Base-by-base conservation (phyloP, 1,140 invertebrate genomes). In the Drosophila suzukii region DNA sequence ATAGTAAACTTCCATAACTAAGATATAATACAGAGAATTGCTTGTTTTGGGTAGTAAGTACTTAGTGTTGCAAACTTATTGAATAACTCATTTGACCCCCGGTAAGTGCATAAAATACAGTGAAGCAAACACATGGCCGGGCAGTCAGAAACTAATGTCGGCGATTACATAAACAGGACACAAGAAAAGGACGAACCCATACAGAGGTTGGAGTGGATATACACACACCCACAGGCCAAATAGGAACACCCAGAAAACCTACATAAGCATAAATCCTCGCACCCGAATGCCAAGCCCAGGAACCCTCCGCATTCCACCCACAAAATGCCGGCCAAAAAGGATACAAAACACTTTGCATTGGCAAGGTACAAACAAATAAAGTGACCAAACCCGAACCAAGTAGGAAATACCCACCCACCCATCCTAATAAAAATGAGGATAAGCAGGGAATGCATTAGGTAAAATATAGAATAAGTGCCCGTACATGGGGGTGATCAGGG, bases 81-180 rank as follows among this genome's bases (percentile, higher is more conserved):
- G 4, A 17, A 12, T 17, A 36, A 63, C 7, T 46, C 32, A 56
- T 34, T 12, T 51, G 58, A 54, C 36, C 36, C 39, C 47, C 36
- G 58, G 63, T 46, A 66, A 81, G 77, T 85, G 82, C 60, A 81
- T 63, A 58, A 51, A 43, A 51, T 39, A 27, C 50, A 70, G 67
- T 66, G 60, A 71, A 65, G 54, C 49, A 46, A 70, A 58, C 62
- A 66, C 59, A 66, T 67, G 65, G 43, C 8, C 36, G 43, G 49
- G 44, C 46, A 58, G 77, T 77, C 70, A 57, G 62, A 66, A 88
- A 88, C 83, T 88, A 88, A 88, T 88, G 83, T 88, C 76, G 83
- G 83, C 79, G 83, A 88, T 88, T 88, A 88, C 84, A 88, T 88
- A 88, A 86, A 88, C 83, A 89, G 75, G 83, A 83, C 83, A 88